These are phyloP conservation scores for Paguma larvata DNA, from an alignment of 2,797 vertebrate species.

Conservation along the genomic window DNA sequence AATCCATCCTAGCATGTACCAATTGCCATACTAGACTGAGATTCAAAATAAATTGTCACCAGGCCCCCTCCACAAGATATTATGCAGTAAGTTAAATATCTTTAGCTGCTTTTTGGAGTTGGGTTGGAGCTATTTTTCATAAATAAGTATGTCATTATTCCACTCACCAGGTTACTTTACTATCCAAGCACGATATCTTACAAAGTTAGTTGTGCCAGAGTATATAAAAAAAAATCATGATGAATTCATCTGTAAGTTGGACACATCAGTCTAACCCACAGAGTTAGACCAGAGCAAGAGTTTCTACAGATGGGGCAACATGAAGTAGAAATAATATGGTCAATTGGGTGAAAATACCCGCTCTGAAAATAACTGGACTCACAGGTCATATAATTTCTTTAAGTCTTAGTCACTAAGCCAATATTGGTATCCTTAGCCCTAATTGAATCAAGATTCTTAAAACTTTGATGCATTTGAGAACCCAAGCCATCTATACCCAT, in stretches of 20 bases:
- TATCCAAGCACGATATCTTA: neutral
- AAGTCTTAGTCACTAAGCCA: neutral
- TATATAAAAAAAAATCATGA: neutral
- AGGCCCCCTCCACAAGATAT: neutral
- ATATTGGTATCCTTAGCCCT: neutral
- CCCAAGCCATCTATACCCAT: neutral
- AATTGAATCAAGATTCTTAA: slow-evolving; percentile 32
- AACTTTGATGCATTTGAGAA: neutral
- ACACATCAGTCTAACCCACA: neutral
- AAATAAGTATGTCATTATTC: neutral
- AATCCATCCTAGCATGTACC: neutral
- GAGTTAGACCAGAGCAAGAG: neutral
- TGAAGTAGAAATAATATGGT: neutral
- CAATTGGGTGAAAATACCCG: neutral
- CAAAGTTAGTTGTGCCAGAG: neutral
- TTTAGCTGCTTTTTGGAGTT: neutral
- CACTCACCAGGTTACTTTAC: neutral
- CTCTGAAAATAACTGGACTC: neutral
- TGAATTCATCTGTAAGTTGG: neutral
- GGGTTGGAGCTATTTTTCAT: neutral
- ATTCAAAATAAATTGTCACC: neutral
- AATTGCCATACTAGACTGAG: neutral
- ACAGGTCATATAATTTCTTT: slow-evolving; percentile 19
- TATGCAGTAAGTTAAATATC: neutral
- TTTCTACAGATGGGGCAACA: neutral